Evolutionary conservation across 2,888 invertebrate species (phyloP), one percentile per base, ranked within the genome.

Genomic region (Pterobdella sp.): DNA sequence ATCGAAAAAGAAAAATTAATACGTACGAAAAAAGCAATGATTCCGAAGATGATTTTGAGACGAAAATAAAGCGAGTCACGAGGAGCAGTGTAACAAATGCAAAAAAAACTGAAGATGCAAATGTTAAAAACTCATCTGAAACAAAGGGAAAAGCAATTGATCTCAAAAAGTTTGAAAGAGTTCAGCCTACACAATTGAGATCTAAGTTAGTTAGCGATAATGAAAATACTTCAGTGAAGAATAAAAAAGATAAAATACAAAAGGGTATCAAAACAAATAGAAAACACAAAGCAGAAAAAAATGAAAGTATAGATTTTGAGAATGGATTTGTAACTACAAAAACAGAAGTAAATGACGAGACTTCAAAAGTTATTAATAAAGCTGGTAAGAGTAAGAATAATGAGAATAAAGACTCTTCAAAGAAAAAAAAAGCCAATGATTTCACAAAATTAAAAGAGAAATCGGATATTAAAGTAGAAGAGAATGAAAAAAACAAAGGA

Each of bases 21-120:
- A 56, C n/a, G 18, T 4, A 18, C n/a, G 10, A 56, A 4, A 26
- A 56, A 26, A 3, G n/a, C 3, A 56, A 56, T 22, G 3, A 56
- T 56, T 56, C 60, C 60, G 60, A 56, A 26, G 60, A 56, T 3
- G 60, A 56, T 22, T 56, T 56, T 56, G 60, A 56, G n/a, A 56
- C n/a, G 4, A 22, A 56, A 56, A 56, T 3, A 56, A 56, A 22
- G n/a, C 18, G 18, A 42, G 18, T 18, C 18, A 18, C 18, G 18
- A 18, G 42, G 18, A 42, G 10, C 42, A 14, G n/a, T 56, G 60
- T n/a, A 56, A 56, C 14, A 26, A 3, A 4, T 56, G 18, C n/a
- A 4, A n/a, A 3, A 26, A n/a, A 56, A 7, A 56, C 4, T 56
- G 60, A 56, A 56, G 60, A n/a, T 42, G 22, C 7, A 42, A 42